Conservation (phyloP, 2,888 invertebrate genomes). For the Anarsia innoxiella region DNA sequence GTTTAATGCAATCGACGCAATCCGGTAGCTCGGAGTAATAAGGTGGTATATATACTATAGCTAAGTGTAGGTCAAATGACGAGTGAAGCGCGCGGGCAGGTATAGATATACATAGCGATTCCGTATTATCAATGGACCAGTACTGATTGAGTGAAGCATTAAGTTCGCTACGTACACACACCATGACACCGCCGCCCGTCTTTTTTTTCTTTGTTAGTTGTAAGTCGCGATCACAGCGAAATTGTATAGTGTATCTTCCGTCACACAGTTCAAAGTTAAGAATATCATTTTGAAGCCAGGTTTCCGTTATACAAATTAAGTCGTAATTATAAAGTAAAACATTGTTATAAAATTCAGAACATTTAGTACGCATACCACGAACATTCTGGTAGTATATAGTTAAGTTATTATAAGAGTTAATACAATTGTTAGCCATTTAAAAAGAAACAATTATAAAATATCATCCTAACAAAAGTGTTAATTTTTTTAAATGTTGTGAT, state of each 20-base stretch:
- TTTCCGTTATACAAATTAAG: not conserved
- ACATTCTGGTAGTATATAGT: constrained; percentile 1
- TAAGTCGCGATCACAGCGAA: constrained; percentile 2
- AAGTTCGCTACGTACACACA: not conserved
- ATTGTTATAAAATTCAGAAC: not conserved
- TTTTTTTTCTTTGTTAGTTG: not conserved
- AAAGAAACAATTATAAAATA: not conserved
- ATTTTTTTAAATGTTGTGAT: not conserved
- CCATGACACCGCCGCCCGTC: constrained; percentile 3
- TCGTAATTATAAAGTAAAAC: constrained; percentile 1
- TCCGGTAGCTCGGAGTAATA: no score
- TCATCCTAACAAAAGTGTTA: not conserved
- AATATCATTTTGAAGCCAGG: constrained; percentile 4
- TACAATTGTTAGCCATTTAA: not conserved
- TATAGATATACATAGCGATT: no score
- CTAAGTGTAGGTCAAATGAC: no score
- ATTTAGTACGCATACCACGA: constrained; percentile 4
- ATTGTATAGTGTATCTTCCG: not conserved
- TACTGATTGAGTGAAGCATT: no score
- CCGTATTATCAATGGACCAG: no score
- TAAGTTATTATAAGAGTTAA: not conserved
- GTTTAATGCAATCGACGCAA: no score
- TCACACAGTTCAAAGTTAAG: constrained; percentile 2
- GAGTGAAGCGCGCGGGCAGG: no score
- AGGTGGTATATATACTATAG: no score